Evolutionary conservation across 1,140 invertebrate species (phyloP).

Genomic region (Polypedilum pembai): DNA sequence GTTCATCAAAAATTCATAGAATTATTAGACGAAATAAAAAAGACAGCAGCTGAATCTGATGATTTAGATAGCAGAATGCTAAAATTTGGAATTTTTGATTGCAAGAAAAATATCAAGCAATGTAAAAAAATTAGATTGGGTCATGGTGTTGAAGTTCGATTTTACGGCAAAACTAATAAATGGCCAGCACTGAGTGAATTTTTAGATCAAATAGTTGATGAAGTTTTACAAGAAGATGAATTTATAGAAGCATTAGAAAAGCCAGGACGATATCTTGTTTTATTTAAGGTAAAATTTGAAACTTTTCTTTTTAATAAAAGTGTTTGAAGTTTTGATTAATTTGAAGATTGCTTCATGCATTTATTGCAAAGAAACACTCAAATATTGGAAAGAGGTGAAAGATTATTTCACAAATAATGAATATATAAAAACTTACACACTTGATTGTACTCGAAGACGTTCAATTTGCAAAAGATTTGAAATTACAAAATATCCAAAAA

Average conservation of each 20-base stretch:
- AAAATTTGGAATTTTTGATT: background rate
- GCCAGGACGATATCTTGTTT: background rate
- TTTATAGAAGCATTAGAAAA: background rate
- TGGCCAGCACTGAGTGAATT: background rate
- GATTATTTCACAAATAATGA: background rate
- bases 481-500: background rate
- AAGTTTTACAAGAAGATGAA: background rate
- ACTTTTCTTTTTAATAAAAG: background rate
- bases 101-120: background rate
- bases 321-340: too few species aligned
- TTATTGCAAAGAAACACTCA: background rate
- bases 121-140: background rate
- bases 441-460: background rate
- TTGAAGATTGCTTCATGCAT: background rate
- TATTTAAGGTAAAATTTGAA: background rate
- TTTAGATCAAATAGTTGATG: background rate
- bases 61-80: background rate
- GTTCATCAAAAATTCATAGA: background rate
- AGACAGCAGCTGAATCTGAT: background rate
- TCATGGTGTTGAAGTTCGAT: background rate
- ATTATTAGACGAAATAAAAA: background rate
- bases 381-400: background rate
- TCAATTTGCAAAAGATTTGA: background rate
- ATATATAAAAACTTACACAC: background rate
- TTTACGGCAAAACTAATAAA: background rate